These are phyloP conservation scores for Autographa gamma DNA, from an alignment of 2,888 invertebrate species.

Conservation along the genomic window DNA sequence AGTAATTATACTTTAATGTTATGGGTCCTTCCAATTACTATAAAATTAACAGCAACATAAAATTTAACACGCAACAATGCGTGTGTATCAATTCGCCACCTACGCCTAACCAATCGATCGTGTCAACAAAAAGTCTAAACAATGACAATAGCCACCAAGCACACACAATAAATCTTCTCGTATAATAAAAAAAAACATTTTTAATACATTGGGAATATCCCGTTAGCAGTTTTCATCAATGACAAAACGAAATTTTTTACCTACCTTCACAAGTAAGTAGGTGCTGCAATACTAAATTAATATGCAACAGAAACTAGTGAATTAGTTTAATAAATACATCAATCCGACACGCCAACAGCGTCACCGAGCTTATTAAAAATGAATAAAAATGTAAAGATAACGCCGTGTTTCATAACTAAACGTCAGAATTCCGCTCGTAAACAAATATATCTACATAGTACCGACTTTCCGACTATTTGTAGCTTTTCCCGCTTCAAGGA, in stretches of 20 bases:
- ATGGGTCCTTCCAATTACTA: no score
- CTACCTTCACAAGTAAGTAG: neutral
- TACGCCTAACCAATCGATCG: neutral
- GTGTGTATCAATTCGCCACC: neutral
- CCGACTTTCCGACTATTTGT: conserved; percentile 29
- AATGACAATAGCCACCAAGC: neutral
- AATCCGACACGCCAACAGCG: no score
- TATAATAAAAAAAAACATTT: neutral
- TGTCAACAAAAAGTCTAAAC: neutral
- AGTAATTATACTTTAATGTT: no score
- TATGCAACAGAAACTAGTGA: no score
- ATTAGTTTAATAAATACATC: no score
- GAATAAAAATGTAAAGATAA: no score
- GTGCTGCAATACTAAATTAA: neutral
- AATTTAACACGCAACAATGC: neutral
- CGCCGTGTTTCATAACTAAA: conserved; percentile 11
- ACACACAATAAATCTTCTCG: neutral
- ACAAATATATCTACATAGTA: neutral
- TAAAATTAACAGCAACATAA: neutral
- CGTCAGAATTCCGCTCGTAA: neutral
- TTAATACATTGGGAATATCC: neutral
- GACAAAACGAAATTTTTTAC: neutral
- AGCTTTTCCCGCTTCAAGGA: conserved; percentile 20
- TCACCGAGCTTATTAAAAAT: no score
- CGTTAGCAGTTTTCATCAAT: neutral